A percentile compares a stretch with the other conserved stretches of the same genome.
Evolutionary conservation across 23 tunicate genomes (phyloP).

Genomic region (Phallusia fumigata): DNA sequence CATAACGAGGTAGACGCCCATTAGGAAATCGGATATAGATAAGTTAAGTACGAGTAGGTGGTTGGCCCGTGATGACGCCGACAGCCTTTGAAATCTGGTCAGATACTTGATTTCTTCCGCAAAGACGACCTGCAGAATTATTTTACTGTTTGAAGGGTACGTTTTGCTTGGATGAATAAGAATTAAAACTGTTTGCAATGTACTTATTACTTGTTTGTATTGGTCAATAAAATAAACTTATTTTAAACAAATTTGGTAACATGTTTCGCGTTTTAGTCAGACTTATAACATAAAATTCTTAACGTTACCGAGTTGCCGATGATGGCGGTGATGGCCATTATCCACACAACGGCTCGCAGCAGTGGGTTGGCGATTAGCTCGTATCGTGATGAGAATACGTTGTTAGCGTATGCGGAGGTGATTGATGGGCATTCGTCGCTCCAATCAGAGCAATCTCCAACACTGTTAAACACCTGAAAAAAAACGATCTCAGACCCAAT

Average conservation of each 20-base stretch:
- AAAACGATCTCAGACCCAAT: no score
- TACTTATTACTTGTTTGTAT: no score
- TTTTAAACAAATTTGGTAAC: no score
- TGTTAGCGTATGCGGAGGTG: background rate
- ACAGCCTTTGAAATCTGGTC: background rate
- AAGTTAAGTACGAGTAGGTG: constrained; percentile 29
- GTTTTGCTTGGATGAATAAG: background rate
- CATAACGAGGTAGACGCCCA: constrained; percentile 37
- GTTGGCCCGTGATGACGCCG: constrained; percentile 14
- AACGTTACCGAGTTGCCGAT: constrained; percentile 27
- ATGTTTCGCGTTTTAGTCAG: no score
- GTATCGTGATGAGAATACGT: constrained; percentile 11
- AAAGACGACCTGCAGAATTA: background rate
- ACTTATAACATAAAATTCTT: background rate
- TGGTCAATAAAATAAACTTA: no score
- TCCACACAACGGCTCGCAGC: constrained; percentile 39
- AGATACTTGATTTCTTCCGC: background rate
- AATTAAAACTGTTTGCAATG: no score
- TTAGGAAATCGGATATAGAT: constrained; percentile 22
- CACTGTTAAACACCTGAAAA: constrained; percentile 30
- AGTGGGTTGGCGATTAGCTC: constrained; percentile 34
- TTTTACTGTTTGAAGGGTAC: background rate
- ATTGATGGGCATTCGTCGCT: constrained; percentile 54
- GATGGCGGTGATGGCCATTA: constrained; percentile 34
- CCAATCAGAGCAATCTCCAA: constrained; percentile 55